phyloP scores from a whole-genome alignment of 2,113 vertebrate species.

The Dromiciops gliroides region DNA sequence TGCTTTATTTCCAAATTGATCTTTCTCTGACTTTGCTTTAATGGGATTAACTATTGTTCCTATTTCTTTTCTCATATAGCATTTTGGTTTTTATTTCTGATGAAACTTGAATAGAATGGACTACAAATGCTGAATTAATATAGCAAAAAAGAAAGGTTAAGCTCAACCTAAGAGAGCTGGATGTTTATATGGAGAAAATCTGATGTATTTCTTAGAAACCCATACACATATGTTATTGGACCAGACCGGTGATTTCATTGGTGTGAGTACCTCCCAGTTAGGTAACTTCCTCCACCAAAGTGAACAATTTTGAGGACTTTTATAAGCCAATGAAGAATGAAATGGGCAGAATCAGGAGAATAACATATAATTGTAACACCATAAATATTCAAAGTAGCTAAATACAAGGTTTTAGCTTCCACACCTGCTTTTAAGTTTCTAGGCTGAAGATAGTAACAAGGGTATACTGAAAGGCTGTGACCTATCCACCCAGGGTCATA shows the following conservation, averaged over 20 bases:
- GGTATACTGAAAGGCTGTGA: background rate
- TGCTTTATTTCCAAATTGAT: slow-evolving; percentile 64
- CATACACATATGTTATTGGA: background rate
- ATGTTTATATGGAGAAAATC: slow-evolving; percentile 42
- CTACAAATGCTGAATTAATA: slow-evolving; percentile 42
- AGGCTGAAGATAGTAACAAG: background rate
- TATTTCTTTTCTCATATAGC: slow-evolving; percentile 39
- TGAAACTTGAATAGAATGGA: slow-evolving; percentile 58
- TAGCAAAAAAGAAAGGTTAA: slow-evolving; percentile 32
- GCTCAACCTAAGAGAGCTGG: slow-evolving; percentile 43
- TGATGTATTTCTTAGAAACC: slow-evolving; percentile 38
- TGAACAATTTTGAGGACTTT: background rate
- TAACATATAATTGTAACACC: too few relatives aligned
- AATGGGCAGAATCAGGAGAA: too few relatives aligned
- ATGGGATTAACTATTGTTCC: slow-evolving; percentile 65
- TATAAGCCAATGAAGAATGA: background rate
- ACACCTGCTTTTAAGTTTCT: background rate
- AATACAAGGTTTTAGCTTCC: background rate
- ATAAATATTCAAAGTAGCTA: background rate
- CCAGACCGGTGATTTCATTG: background rate
- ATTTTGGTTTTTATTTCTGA: slow-evolving; percentile 49
- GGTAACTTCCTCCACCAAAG: background rate
- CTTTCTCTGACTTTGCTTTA: slow-evolving; percentile 49
- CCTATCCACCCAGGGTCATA: background rate
- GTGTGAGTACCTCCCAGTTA: background rate